phyloP scores from a whole-genome alignment of 23 tunicate genomes.

The Trididemnum miniatum region DNA sequence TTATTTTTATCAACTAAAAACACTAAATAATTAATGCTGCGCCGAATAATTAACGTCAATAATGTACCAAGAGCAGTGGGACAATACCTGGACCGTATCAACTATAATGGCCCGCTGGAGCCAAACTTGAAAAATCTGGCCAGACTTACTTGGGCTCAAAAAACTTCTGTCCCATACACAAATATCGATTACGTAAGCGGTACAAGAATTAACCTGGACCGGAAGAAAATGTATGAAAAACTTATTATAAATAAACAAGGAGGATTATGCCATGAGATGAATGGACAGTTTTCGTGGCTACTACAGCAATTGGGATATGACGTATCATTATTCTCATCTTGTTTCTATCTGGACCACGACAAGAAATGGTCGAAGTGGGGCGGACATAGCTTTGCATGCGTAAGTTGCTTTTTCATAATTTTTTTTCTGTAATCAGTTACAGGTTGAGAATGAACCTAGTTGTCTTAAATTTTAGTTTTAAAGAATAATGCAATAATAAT shows the following conservation, averaged over 20 bases:
- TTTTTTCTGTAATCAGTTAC: too few relatives aligned
- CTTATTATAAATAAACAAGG: background rate
- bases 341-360: background rate
- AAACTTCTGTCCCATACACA: background rate
- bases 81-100: background rate
- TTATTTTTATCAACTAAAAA: too few relatives aligned
- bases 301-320: background rate
- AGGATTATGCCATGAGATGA: background rate
- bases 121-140: background rate
- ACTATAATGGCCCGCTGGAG: background rate
- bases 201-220: background rate
- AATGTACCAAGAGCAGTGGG: too few relatives aligned
- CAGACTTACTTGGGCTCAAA: background rate
- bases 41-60: too few relatives aligned
- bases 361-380: background rate
- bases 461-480: too few relatives aligned
- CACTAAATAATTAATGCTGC: too few relatives aligned
- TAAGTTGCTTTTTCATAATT: background rate
- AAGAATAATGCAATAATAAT: too few relatives aligned
- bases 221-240: background rate
- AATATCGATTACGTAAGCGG: background rate
- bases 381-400: background rate
- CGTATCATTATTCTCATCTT: background rate
- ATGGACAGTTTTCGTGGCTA: background rate
- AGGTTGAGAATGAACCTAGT: too few relatives aligned